Conservation (phyloP, 1,140 invertebrate genomes). For the Saccostrea cuccullata region DNA sequence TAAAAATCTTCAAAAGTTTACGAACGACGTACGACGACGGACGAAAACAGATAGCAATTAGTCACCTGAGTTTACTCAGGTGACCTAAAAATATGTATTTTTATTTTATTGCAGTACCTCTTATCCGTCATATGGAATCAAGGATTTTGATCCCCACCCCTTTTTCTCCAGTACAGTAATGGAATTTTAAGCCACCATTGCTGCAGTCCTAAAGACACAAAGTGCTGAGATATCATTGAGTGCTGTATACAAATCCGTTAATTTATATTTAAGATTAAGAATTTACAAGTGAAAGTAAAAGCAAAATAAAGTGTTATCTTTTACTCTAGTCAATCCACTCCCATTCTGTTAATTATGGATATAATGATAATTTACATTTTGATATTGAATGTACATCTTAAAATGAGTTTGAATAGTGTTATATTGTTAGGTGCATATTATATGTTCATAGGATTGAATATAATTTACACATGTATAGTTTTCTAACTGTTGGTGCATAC, state of each 20-base stretch:
- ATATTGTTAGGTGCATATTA: background rate
- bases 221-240: background rate
- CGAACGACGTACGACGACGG: too few species aligned
- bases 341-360: background rate
- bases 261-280: background rate
- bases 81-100: too few species aligned
- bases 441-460: background rate
- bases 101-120: constrained; percentile 90
- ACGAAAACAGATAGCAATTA: too few species aligned
- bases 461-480: too few species aligned
- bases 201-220: background rate
- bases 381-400: background rate
- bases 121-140: constrained; percentile 97
- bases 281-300: background rate
- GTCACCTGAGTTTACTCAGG: too few species aligned
- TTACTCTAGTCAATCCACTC: background rate
- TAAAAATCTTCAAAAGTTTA: too few species aligned
- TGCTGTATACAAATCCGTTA: background rate
- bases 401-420: background rate
- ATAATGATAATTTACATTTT: background rate
- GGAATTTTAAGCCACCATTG: background rate
- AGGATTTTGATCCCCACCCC: constrained; percentile 92
- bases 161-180: constrained; percentile 93
- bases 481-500: too few species aligned
- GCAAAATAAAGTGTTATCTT: background rate